These are phyloP conservation scores for Archaeoteleia sp. DNA, from an alignment of 2,888 invertebrate genomes.

Conservation along the genomic window DNA sequence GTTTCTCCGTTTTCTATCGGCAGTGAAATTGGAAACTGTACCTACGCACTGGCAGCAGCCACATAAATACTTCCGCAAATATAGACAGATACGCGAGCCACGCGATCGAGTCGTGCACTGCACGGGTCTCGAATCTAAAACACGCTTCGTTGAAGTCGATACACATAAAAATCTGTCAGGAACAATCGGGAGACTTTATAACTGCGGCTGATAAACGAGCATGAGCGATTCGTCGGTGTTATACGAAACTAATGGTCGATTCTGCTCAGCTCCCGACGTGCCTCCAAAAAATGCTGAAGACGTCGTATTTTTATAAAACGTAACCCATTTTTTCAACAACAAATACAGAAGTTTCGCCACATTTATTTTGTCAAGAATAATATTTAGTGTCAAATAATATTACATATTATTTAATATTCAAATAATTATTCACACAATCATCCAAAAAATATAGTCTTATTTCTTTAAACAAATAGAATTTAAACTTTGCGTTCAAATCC, in stretches of 20 bases:
- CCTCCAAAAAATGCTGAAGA: not conserved
- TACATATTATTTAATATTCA: too few species aligned
- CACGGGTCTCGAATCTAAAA: slow-evolving; percentile 42
- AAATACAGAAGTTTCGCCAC: too few species aligned
- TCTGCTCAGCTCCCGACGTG: slow-evolving; percentile 19
- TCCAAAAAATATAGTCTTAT: too few species aligned
- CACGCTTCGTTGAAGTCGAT: slow-evolving; percentile 48
- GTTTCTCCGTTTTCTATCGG: slow-evolving; percentile 45
- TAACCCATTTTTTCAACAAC: too few species aligned
- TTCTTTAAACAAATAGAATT: too few species aligned
- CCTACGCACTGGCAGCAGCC: slow-evolving; percentile 38
- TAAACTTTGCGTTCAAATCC: too few species aligned
- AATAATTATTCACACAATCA: too few species aligned
- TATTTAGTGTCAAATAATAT: too few species aligned
- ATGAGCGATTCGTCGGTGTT: slow-evolving; percentile 31
- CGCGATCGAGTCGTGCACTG: slow-evolving; percentile 32
- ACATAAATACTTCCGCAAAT: slow-evolving; percentile 52
- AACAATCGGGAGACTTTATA: slow-evolving; percentile 48
- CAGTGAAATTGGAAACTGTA: slow-evolving; percentile 51
- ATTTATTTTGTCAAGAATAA: too few species aligned
- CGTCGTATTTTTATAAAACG: too few species aligned
- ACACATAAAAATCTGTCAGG: slow-evolving; percentile 53
- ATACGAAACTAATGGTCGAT: slow-evolving; percentile 23
- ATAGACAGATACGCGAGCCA: slow-evolving; percentile 44
- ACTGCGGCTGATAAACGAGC: slow-evolving; percentile 45